These are phyloP conservation scores for Drosophila funebris DNA, from an alignment of 1,140 invertebrate species.

Conservation along the genomic window DNA sequence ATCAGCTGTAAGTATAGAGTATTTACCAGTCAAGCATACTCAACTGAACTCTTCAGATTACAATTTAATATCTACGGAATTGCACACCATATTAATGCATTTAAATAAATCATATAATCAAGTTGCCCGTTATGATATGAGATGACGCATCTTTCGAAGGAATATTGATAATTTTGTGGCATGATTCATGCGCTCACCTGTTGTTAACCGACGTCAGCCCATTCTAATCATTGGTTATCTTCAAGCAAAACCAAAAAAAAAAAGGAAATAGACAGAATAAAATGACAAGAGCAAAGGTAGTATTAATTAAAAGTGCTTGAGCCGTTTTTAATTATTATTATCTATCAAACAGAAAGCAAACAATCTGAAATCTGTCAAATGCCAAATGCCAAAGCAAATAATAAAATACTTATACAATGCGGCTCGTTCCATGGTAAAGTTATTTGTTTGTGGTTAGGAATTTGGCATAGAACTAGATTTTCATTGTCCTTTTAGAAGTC, in stretches of 20 bases:
- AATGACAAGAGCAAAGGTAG: background rate
- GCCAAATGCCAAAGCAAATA: background rate
- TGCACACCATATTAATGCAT: background rate
- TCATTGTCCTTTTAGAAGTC: too few relatives aligned
- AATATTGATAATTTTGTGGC: background rate
- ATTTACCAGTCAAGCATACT: background rate
- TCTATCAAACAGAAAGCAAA: background rate
- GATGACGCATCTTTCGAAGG: background rate
- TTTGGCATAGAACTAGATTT: background rate
- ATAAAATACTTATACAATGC: background rate
- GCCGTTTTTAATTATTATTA: constrained; percentile 49
- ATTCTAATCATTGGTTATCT: constrained; percentile 11
- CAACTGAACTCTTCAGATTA: background rate
- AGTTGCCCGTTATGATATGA: background rate
- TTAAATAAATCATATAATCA: too few relatives aligned
- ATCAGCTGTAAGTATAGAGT: too few relatives aligned
- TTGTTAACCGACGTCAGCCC: background rate
- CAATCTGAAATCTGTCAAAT: background rate
- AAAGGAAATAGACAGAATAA: background rate
- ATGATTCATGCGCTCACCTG: constrained; percentile 3
- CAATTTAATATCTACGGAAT: too few relatives aligned
- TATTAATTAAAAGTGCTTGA: constrained; percentile 31
- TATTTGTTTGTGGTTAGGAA: background rate
- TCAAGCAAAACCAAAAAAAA: background rate
- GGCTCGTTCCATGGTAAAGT: too few relatives aligned